These are phyloP conservation scores for Morpho achilles DNA, from an alignment of 2,888 invertebrate species.

Conservation along the genomic window DNA sequence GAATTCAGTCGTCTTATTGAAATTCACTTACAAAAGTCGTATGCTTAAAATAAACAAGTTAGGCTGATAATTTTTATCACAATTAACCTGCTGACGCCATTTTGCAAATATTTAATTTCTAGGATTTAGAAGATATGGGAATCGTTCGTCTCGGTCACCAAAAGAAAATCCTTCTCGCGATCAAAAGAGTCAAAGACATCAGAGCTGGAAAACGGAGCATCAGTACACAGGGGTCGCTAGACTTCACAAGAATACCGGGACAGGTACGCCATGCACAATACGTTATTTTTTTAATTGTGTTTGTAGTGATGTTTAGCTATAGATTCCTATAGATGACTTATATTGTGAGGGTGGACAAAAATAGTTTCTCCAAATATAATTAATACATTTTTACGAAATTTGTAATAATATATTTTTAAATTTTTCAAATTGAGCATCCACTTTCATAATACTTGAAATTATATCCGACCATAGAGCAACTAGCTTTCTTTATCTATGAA, in stretches of 20 bases:
- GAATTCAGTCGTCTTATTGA: too few relatives aligned
- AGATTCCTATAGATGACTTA: constrained; percentile 47
- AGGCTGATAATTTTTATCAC: too few relatives aligned
- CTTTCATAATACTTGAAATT: constrained; percentile 35
- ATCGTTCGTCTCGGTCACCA: constrained; percentile 97
- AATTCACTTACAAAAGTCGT: too few relatives aligned
- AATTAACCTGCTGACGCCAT: too few relatives aligned
- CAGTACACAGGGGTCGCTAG: constrained; percentile 71
- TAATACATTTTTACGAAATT: too few relatives aligned
- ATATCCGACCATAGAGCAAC: constrained; percentile 12
- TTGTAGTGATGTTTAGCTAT: constrained; percentile 72
- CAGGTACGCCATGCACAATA: constrained; percentile 59
- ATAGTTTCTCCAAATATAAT: constrained; percentile 6
- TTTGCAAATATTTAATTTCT: constrained; percentile 14
- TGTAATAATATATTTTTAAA: background rate
- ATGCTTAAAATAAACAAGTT: too few relatives aligned
- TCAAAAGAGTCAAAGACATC: constrained; percentile 96
- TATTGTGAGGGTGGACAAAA: constrained; percentile 44
- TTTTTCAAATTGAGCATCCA: constrained; percentile 32
- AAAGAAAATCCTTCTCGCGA: constrained; percentile 97
- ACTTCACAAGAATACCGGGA: constrained; percentile 67
- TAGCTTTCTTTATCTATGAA: constrained; percentile 3
- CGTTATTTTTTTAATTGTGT: constrained; percentile 35
- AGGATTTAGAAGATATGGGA: constrained; percentile 98
- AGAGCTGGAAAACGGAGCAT: constrained; percentile 89